These are phyloP conservation scores for Antennarius striatus DNA, from an alignment of 2,113 vertebrate species.

Conservation along the genomic window DNA sequence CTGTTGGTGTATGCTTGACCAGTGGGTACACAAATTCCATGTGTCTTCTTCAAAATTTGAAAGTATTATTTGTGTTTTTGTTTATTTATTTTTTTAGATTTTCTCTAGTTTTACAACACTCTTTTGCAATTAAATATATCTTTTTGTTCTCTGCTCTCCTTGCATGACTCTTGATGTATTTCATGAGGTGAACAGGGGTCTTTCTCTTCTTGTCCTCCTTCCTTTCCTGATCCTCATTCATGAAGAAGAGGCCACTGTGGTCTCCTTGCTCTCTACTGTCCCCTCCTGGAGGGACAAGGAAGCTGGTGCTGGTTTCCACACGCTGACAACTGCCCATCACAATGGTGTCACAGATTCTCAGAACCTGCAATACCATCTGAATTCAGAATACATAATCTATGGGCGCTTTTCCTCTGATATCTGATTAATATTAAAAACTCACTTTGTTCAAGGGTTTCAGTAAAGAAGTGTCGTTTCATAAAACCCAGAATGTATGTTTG, in stretches of 20 bases:
- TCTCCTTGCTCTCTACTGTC: conserved; percentile 73
- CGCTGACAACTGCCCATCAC: conserved; percentile 68
- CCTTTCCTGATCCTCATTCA: conserved; percentile 7
- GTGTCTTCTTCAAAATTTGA: conserved; percentile 27
- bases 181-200: conserved; percentile 18
- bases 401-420: conserved; percentile 6
- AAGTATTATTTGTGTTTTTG: conserved; percentile 18
- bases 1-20: conserved; percentile 10
- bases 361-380: not conserved
- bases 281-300: conserved; percentile 67
- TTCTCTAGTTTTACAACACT: not conserved
- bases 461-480: conserved; percentile 7
- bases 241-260: conserved; percentile 16
- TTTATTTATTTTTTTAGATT: not conserved
- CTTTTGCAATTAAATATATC: not conserved
- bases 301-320: conserved; percentile 41
- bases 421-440: conserved; percentile 5
- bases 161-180: conserved; percentile 7
- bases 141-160: not conserved
- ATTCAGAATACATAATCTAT: conserved; percentile 5
- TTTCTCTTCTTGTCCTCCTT: conserved; percentile 15
- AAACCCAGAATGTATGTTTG: conserved; percentile 22
- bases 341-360: not conserved
- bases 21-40: not conserved
- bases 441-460: conserved; percentile 31